Evolutionary conservation across 2,797 vertebrate genomes (phyloP).

Genomic region (Micropoecilia bifurca): DNA sequence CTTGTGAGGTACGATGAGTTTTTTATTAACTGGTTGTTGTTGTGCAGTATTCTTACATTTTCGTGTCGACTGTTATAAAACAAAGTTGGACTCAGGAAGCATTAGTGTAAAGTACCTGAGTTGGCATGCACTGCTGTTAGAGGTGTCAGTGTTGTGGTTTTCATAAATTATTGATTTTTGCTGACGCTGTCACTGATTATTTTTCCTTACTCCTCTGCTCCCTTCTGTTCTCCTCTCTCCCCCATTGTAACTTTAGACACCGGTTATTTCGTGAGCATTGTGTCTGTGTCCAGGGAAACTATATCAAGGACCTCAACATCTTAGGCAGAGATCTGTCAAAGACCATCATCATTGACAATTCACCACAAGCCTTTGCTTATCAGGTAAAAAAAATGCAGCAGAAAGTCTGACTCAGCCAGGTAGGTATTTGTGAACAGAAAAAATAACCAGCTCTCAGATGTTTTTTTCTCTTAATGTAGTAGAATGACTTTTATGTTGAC

Average conservation of each 20-base stretch:
- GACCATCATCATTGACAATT: constrained; percentile 99
- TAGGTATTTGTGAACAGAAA: neutral
- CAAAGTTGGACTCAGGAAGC: neutral
- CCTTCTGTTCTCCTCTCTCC: neutral
- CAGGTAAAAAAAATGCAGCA: constrained; percentile 83
- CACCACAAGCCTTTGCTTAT: constrained; percentile 99
- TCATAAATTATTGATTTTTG: constrained; percentile 68
- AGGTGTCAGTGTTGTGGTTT: constrained; percentile 71
- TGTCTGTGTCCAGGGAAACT: constrained; percentile 98
- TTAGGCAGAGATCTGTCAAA: constrained; percentile 98
- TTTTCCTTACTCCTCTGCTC: constrained; percentile 5
- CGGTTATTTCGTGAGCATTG: constrained; percentile 98
- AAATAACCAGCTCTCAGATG: neutral
- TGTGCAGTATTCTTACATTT: neutral
- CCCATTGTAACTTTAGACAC: constrained; percentile 84
- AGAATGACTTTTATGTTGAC: neutral
- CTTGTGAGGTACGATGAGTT: constrained; percentile 90
- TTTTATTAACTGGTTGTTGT: neutral
- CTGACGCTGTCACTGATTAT: constrained; percentile 50
- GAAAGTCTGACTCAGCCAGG: neutral
- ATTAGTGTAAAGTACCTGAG: neutral
- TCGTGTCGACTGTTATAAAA: neutral
- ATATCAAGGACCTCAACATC: constrained; percentile 99
- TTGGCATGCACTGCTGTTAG: constrained; percentile 21
- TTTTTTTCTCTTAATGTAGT: neutral